Percentiles rank a stretch among this genome's conserved stretches.
Conservation (phyloP, 2,797 vertebrate genomes). For the Mastacembelus armatus region DNA sequence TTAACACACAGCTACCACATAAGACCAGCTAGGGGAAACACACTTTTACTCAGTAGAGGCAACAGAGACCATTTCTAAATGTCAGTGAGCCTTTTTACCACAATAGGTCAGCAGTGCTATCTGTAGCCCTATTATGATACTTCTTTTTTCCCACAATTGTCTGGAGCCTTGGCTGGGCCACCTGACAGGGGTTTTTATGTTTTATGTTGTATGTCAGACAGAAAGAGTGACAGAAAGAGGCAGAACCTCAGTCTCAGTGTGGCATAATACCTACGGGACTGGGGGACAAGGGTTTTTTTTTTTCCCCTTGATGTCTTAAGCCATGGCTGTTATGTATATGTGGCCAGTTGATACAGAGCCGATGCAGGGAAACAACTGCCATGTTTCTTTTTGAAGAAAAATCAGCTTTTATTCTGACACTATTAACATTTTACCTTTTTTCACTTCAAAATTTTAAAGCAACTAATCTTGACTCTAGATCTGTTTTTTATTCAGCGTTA, state of each 20-base stretch:
- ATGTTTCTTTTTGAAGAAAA: slow-evolving; percentile 30
- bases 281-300: slow-evolving; percentile 4
- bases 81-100: slow-evolving; percentile 50
- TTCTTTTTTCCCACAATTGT: slow-evolving; percentile 37
- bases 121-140: slow-evolving; percentile 42
- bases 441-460: slow-evolving; percentile 15
- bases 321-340: slow-evolving; percentile 29
- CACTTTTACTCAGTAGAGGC: slow-evolving; percentile 21
- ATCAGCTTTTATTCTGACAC: slow-evolving; percentile 19
- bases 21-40: slow-evolving; percentile 24
- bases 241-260: slow-evolving; percentile 45
- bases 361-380: slow-evolving; percentile 16
- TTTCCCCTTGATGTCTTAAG: slow-evolving; percentile 19
- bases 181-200: slow-evolving; percentile 43
- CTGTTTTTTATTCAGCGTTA: slow-evolving; percentile 20
- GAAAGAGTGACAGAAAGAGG: slow-evolving; percentile 38
- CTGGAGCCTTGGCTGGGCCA: slow-evolving; percentile 27
- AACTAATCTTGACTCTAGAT: slow-evolving; percentile 24
- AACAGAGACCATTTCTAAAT: slow-evolving; percentile 55
- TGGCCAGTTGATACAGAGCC: slow-evolving; percentile 27
- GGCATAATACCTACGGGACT: background rate
- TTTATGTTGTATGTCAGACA: no score
- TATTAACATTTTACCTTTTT: background rate
- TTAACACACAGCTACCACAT: slow-evolving; percentile 3
- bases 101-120: slow-evolving; percentile 28